Evolutionary conservation across 1,140 invertebrate genomes (phyloP).

Genomic region (Eriosoma lanigerum): DNA sequence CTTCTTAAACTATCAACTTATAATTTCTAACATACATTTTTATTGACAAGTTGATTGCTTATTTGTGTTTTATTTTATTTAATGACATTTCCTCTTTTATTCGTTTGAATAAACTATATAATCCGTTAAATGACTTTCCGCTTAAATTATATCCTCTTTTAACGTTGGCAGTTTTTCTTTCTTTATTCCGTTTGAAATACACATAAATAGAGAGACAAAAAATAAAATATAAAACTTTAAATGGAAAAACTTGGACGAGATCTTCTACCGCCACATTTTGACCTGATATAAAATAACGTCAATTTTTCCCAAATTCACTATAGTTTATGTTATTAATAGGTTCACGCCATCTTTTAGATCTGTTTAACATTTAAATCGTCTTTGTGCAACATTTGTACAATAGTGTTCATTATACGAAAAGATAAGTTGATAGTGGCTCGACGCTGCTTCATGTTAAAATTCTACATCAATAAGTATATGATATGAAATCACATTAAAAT

Average conservation of each 20-base stretch:
- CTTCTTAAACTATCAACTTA: too few species aligned
- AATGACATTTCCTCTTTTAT: slow-evolving; percentile 13
- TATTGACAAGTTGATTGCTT: not conserved
- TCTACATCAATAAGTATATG: too few species aligned
- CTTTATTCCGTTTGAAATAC: not conserved
- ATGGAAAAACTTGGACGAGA: slow-evolving; percentile 45
- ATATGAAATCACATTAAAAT: too few species aligned
- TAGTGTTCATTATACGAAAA: too few species aligned
- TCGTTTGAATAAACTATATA: slow-evolving; percentile 17
- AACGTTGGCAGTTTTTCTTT: not conserved
- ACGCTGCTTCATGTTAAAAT: too few species aligned
- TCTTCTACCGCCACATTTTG: not conserved
- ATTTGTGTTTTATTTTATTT: not conserved
- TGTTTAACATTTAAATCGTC: not conserved
- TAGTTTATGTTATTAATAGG: not conserved
- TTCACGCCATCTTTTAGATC: not conserved
- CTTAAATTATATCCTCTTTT: slow-evolving; percentile 21
- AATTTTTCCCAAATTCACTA: not conserved
- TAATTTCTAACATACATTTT: slow-evolving; percentile 11
- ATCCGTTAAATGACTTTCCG: slow-evolving; percentile 28
- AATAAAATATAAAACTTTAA: slow-evolving; percentile 24
- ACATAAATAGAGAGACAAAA: not conserved
- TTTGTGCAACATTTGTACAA: too few species aligned
- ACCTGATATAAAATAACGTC: not conserved
- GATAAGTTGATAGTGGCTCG: too few species aligned